Base-by-base conservation (phyloP, 2,113 vertebrate species). In the Pteruthius melanotis region DNA sequence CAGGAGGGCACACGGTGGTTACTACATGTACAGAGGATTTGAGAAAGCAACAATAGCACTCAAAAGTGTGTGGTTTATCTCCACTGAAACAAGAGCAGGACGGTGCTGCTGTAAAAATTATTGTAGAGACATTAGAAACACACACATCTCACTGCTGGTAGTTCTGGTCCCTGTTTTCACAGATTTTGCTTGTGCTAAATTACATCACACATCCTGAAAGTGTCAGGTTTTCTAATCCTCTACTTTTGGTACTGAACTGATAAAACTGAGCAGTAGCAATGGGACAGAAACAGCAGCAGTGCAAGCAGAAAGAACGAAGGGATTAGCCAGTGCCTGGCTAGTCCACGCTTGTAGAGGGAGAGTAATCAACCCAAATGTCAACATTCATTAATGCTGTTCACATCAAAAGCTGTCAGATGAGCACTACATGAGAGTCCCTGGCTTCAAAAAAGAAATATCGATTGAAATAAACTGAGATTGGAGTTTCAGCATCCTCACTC, bases 391-490 rank as follows among this genome's bases (percentile, higher is more conserved):
- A 95, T 94, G 77, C 95, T 79, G 64, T 24, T 90, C 84, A 77
- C 69, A 81, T 97, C 93, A 90, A 93, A 77, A 66, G 28, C 83
- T 94, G 91, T 89, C 86, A 85, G 92, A 83, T 57, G 45, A 79
- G 63, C 7, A 45, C 84, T 75, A 35, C 65, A 30, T 63, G 72
- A 90, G 89, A 91, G 77, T 84, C 60, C 16, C 63, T 87, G 74
- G 52, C 89, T 95, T 94, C 65, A 89, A 68, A 83, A 87, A 88
- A 61, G 86, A 94, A 92, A 54, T 95, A 95, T 91, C 69, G 95
- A 97, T 97, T 95, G 89, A 94, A 97, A 97, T 95, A 96, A 97
- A 90, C 66, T 86, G 84, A 14, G 33, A 50, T 30, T 72, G 88
- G 94, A 97, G 61, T 84, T 97, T 93, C 71, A 94, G 20, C 64